Evolutionary conservation across 2,113 vertebrate genomes (phyloP), one percentile per base, ranked within the genome.

Genomic region (Pteronura brasiliensis): DNA sequence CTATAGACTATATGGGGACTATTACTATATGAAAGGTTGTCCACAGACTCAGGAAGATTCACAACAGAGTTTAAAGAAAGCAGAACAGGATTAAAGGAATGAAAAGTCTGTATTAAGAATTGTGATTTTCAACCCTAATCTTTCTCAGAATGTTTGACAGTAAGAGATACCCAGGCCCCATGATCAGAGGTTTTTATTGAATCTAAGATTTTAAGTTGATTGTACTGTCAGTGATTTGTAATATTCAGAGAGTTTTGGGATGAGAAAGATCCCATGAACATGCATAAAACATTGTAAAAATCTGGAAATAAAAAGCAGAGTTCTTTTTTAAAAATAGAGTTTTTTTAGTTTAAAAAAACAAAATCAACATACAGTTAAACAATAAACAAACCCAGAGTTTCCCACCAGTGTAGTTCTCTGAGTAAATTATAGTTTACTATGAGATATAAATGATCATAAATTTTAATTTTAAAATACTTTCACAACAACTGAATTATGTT

Each of bases 401-500:
- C 9, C 20, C n/a, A 83, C 42, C 49, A 85, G 6, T 77, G 15
- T 65, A 74, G 5, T 80, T 49, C 31, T 61, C 79, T 90, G 29
- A 86, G 29, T 36, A 79, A 63, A 17, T 65, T 44, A 52, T 34
- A 52, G 7, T 67, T 85, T 92, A 84, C 8, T 88, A 2, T 34
- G 25, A 79, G 7, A 44, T 49, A 47, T 25, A 87, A 87, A 61
- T 63, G 10, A 72, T 61, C 7, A 65, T 55, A 63, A 39, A 55
- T 88, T 83, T 83, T 77, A 83, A 71, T 57, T 94, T 77, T 47
- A 77, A 94, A 36, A 34, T 77, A 69, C 14, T 67, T 81, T 96
- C 71, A 63, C 7, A 92, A 57, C 34, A 14, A 80, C 15, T 10
- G 55, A 92, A 61, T 83, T 69, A 61, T 29, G 14, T 76, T 87